A percentile compares a stretch with the other conserved stretches of the same genome.
Evolutionary conservation across 2,797 vertebrate species (phyloP).

Genomic region (Chaetodon trifasciatus): DNA sequence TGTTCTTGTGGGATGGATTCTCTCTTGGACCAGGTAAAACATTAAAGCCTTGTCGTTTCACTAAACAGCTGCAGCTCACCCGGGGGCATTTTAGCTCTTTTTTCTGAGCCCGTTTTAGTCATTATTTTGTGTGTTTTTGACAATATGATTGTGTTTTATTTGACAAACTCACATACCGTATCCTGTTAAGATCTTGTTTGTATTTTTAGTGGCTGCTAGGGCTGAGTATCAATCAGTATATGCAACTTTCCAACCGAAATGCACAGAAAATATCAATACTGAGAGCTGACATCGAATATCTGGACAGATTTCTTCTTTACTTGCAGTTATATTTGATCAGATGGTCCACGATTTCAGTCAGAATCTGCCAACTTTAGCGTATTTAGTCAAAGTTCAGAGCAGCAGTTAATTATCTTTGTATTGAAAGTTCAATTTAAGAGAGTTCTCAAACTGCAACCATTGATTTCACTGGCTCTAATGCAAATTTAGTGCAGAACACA

Average conservation of each 20-base stretch:
- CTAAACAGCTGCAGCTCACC: conserved; percentile 55
- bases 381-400: neutral
- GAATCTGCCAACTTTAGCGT: neutral
- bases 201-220: neutral
- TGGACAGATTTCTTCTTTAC: neutral
- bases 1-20: conserved; percentile 56
- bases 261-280: neutral
- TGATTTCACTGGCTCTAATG: neutral
- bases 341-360: neutral
- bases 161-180: neutral
- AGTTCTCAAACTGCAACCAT: neutral
- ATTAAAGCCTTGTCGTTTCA: conserved; percentile 62
- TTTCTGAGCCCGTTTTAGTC: neutral
- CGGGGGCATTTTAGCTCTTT: conserved; percentile 27
- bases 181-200: neutral
- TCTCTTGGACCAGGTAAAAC: conserved; percentile 70
- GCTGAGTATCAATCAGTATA: neutral
- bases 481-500: neutral
- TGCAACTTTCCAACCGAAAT: neutral
- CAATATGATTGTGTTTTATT: conserved; percentile 25
- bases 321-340: neutral
- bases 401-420: neutral
- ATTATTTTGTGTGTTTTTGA: conserved; percentile 47
- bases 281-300: neutral
- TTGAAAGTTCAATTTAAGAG: neutral